Evolutionary conservation across 2,113 vertebrate genomes (phyloP).

Genomic region (Triplophysa tibetana): DNA sequence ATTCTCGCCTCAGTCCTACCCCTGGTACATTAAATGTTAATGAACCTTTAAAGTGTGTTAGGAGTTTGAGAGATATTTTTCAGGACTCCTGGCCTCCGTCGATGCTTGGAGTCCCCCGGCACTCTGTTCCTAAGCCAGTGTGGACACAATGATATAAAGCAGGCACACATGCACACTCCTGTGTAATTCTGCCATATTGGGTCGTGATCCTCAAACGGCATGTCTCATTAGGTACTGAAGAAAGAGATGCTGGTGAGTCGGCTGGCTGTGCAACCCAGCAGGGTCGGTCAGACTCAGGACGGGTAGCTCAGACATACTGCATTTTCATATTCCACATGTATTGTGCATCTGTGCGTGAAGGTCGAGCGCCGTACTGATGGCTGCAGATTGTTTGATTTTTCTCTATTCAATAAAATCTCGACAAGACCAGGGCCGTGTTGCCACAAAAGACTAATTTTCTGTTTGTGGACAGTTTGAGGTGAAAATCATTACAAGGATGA

Average conservation of each 20-base stretch:
- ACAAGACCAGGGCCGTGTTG: not conserved
- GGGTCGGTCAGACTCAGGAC: not conserved
- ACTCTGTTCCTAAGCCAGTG: not conserved
- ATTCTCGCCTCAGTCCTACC: slow-evolving; percentile 63
- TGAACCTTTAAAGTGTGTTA: slow-evolving; percentile 69
- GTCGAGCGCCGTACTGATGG: not conserved
- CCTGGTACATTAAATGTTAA: slow-evolving; percentile 72
- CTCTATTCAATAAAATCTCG: slow-evolving; percentile 4
- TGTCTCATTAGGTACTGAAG: slow-evolving; percentile 33
- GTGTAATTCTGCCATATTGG: slow-evolving; percentile 13
- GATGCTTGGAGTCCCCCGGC: not conserved
- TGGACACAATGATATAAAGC: not conserved
- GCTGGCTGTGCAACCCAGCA: not conserved
- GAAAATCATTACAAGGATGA: not conserved
- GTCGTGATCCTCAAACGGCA: slow-evolving; percentile 7
- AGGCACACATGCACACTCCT: not conserved
- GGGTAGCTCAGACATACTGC: not conserved
- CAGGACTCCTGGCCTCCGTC: slow-evolving; percentile 49
- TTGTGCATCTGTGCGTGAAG: not conserved
- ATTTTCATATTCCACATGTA: not conserved
- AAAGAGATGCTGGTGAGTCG: slow-evolving; percentile 16
- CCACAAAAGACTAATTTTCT: not conserved
- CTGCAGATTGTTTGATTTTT: not conserved
- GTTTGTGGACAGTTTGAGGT: not conserved
- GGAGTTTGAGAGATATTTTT: slow-evolving; percentile 64